A percentile compares a stretch with the other conserved stretches of the same genome.
Conservation (phyloP, 2,888 invertebrate genomes). For the Dicranocentrus wangi region DNA sequence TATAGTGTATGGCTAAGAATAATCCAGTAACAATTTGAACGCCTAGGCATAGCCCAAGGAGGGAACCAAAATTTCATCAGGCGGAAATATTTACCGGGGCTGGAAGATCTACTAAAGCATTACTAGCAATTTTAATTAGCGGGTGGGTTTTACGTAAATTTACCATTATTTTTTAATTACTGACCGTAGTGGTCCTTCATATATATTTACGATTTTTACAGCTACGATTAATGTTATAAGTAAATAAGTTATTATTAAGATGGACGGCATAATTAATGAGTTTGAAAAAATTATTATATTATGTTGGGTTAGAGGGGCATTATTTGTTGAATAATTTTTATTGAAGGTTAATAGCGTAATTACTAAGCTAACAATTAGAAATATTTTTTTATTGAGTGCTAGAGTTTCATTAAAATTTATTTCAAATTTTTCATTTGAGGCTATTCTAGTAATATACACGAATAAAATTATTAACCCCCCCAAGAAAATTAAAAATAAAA, state of each 20-base stretch:
- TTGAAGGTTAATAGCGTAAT: no score
- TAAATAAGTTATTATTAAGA: slow-evolving; percentile 77
- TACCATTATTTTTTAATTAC: slow-evolving; percentile 72
- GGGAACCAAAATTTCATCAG: slow-evolving; percentile 83
- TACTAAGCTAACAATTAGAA: no score
- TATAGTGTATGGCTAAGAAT: slow-evolving; percentile 83
- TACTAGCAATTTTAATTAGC: slow-evolving; percentile 78
- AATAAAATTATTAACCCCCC: slow-evolving; percentile 81
- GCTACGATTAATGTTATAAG: slow-evolving; percentile 79
- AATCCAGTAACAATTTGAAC: slow-evolving; percentile 82
- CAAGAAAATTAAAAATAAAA: slow-evolving; percentile 76
- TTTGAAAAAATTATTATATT: slow-evolving; percentile 75
- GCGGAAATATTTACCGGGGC: slow-evolving; percentile 79
- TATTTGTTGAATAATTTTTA: no score
- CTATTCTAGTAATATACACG: slow-evolving; percentile 80
- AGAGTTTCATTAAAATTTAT: no score
- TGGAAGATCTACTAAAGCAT: slow-evolving; percentile 79
- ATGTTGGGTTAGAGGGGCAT: not conserved
- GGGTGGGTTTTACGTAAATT: slow-evolving; percentile 72
- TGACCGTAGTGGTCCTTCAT: slow-evolving; percentile 78
- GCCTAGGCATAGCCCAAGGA: slow-evolving; percentile 80
- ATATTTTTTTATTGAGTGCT: no score
- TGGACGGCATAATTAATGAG: slow-evolving; percentile 74
- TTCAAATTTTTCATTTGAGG: slow-evolving; percentile 80
- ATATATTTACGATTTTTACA: slow-evolving; percentile 78